Base-by-base conservation (phyloP, 2,113 vertebrate genomes). In the Hylia prasina region DNA sequence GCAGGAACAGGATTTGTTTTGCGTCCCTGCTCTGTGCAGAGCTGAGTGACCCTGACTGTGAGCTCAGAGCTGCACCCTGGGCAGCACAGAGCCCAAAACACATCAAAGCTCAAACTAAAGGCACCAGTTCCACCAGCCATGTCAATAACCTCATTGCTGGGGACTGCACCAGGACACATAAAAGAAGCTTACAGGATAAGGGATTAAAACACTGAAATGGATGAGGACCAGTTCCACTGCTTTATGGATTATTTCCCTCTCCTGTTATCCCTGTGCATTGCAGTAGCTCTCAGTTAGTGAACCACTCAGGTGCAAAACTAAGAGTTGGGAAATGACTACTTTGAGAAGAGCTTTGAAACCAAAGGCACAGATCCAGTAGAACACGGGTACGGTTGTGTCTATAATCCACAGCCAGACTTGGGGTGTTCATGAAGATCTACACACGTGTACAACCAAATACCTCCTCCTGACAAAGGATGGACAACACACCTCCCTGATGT, bases 311-410 rank as follows among this genome's bases (percentile, higher is more conserved):
- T 5, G 25, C 22, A 78, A 48, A 78, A 31, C 8, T 48, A 31
- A 3, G 61, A 22, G 12, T 4, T 51, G n/a, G 33, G 17, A 78
- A 47, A 54, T 7, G 3, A n/a, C 16, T 1, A 1, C 8, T 54
- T 42, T 64, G 39, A 64, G 33, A 50, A 73, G 24, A 89, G 27
- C 1, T 17, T 42, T 25, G 45, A 69, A 78, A 50, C 47, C 21
- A n/a, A 24, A 78, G 60, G 28, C 81, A 57, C 27, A 70, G 35
- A 63, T 45, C 11, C 66, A 58, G 57, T 7, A 66, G 17, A 57
- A n/a, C 6, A 30, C 4, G 5, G 40, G 33, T 51, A 7, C 11
- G 56, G 11, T 3, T 15, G 8, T 69, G 28, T 22, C 22, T 60
- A 7, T 5, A 63, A 64, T 44, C 22, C 56, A 53, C 13, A 53